phyloP scores from a whole-genome alignment of 2,888 invertebrate genomes.

The Pachliopta kotzebuea region DNA sequence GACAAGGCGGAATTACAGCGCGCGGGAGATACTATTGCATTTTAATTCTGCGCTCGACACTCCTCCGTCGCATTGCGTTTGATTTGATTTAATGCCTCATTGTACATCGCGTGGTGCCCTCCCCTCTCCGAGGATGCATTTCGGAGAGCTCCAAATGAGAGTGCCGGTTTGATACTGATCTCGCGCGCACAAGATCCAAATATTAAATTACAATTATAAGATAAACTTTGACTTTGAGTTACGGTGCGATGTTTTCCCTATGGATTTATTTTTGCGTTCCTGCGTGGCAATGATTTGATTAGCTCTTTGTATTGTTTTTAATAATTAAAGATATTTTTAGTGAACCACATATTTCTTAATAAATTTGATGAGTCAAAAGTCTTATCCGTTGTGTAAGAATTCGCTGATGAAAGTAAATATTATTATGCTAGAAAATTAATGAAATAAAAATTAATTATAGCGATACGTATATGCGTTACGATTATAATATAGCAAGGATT shows the following conservation, averaged over 20 bases:
- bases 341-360: not conserved
- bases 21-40: conserved; percentile 73
- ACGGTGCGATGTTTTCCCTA: conserved; percentile 3
- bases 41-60: conserved; percentile 72
- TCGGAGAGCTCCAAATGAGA: conserved; percentile 53
- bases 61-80: conserved; percentile 70
- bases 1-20: conserved; percentile 73
- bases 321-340: too few relatives aligned
- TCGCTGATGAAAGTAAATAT: not conserved
- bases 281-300: not conserved
- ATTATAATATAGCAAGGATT: conserved; percentile 9
- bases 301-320: not conserved
- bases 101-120: conserved; percentile 49
- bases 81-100: conserved; percentile 73
- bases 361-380: not conserved
- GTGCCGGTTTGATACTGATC: conserved; percentile 58
- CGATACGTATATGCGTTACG: conserved; percentile 5
- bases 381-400: not conserved
- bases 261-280: conserved; percentile 1
- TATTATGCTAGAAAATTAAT: not conserved
- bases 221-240: conserved; percentile 30
- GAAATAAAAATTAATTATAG: not conserved
- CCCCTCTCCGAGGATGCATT: conserved; percentile 52
- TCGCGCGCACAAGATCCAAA: conserved; percentile 46
- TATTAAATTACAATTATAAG: conserved; percentile 67